phyloP scores from a whole-genome alignment of 2,888 invertebrate species.

The Epistrophe grossulariae region DNA sequence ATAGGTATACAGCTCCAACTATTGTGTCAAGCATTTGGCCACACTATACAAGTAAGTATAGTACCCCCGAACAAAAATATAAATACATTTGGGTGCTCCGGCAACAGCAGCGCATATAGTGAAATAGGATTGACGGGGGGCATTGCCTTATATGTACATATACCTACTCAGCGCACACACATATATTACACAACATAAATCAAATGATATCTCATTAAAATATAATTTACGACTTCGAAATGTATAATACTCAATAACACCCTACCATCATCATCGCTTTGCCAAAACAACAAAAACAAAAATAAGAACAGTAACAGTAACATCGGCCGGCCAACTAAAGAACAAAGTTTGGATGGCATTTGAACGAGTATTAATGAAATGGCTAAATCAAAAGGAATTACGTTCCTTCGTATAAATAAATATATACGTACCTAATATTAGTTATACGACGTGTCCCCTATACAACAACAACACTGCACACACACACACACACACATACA shows the following conservation, averaged over 20 bases:
- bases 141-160: conserved; percentile 35
- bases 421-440: background rate
- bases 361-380: conserved; percentile 75
- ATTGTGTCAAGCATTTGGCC: conserved; percentile 12
- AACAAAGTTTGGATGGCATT: conserved; percentile 66
- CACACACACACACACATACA: background rate
- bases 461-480: too few relatives aligned
- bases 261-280: background rate
- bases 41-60: conserved; percentile 8
- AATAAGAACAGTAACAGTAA: conserved; percentile 7
- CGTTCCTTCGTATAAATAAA: conserved; percentile 46
- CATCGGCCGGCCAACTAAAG: conserved; percentile 41
- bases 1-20: background rate
- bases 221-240: conserved; percentile 76
- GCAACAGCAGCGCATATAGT: conserved; percentile 25
- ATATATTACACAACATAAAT: conserved; percentile 69
- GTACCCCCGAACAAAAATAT: conserved; percentile 48
- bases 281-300: background rate
- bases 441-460: background rate
- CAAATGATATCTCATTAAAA: conserved; percentile 76
- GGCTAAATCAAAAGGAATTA: conserved; percentile 76
- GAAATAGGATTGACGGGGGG: conserved; percentile 70
- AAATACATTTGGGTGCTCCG: conserved; percentile 59
- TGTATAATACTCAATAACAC: conserved; percentile 70
- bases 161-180: background rate